Conservation (phyloP, 2,888 invertebrate genomes). For the Hipparchia sbordonii region DNA sequence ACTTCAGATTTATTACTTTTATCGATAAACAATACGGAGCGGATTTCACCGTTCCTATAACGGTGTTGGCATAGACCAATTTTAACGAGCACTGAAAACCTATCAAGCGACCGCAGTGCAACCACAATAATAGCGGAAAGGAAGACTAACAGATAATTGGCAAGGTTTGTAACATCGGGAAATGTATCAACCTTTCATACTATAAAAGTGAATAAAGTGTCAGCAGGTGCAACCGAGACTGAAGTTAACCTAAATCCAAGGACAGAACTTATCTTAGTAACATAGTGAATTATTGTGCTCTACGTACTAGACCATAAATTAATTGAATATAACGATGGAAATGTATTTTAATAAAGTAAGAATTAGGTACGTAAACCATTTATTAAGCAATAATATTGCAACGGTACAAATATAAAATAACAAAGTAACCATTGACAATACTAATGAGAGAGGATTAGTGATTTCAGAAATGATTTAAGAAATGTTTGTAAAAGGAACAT, state of each 20-base stretch:
- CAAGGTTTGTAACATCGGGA: conserved; percentile 39
- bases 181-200: conserved; percentile 10
- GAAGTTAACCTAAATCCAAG: background rate
- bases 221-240: conserved; percentile 3
- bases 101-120: conserved; percentile 28
- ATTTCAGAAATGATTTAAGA: too few species aligned
- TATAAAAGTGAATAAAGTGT: conserved; percentile 9
- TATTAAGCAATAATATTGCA: too few species aligned
- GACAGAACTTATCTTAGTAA: background rate
- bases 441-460: too few species aligned
- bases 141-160: conserved; percentile 31
- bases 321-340: too few species aligned
- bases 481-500: too few species aligned
- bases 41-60: conserved; percentile 40
- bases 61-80: conserved; percentile 41
- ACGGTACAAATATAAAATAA: too few species aligned
- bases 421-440: too few species aligned
- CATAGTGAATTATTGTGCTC: background rate
- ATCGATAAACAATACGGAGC: conserved; percentile 43
- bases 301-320: too few species aligned
- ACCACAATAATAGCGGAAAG: conserved; percentile 23
- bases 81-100: conserved; percentile 42
- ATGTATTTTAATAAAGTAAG: too few species aligned
- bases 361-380: too few species aligned
- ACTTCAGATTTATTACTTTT: conserved; percentile 45